These are phyloP conservation scores for Napeogenes sylphis DNA, from an alignment of 2,888 invertebrate genomes.

Conservation along the genomic window DNA sequence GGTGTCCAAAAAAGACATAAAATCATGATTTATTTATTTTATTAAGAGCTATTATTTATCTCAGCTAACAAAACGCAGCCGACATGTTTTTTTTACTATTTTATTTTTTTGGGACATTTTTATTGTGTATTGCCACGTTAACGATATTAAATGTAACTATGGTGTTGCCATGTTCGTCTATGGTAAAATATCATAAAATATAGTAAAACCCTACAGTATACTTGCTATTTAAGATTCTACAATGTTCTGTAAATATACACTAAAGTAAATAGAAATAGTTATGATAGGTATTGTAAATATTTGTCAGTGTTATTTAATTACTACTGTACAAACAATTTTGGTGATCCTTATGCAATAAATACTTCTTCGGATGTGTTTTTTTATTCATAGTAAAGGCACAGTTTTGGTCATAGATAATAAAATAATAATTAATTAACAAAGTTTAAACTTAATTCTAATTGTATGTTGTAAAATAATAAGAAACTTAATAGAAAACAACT, in stretches of 20 bases:
- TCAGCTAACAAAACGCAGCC: no score
- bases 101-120: no score
- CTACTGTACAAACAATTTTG: conserved; percentile 70
- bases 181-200: conserved; percentile 33
- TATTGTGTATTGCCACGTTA: conserved; percentile 13
- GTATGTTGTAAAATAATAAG: not conserved
- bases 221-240: conserved; percentile 31
- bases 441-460: no score
- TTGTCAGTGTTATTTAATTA: conserved; percentile 67
- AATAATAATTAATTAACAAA: not conserved
- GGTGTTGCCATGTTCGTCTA: conserved; percentile 28
- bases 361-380: conserved; percentile 59
- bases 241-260: conserved; percentile 62
- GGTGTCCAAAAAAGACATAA: not conserved
- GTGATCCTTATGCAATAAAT: conserved; percentile 75
- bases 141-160: conserved; percentile 7
- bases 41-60: no score
- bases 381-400: conserved; percentile 15
- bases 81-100: no score
- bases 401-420: not conserved
- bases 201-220: conserved; percentile 26
- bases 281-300: conserved; percentile 65
- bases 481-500: not conserved
- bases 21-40: no score
- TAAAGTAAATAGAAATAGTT: conserved; percentile 41